phyloP scores from a whole-genome alignment of 1,140 invertebrate genomes.

The Tetraneura akinire region DNA sequence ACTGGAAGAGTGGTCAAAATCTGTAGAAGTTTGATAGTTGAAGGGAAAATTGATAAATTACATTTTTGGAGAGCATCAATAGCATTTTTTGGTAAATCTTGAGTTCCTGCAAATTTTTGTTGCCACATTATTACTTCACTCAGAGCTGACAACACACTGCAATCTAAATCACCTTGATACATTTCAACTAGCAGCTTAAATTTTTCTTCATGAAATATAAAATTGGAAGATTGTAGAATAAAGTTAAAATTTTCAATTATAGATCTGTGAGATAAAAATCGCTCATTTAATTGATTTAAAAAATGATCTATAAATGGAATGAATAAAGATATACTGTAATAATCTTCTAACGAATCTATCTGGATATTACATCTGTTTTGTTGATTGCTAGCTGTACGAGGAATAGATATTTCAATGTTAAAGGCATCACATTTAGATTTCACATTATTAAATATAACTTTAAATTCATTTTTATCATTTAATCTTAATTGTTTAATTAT shows the following conservation, averaged over 20 bases:
- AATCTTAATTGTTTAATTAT: too few relatives aligned
- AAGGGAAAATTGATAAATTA: slow-evolving; percentile 10
- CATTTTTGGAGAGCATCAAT: slow-evolving; percentile 2
- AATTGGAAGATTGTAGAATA: not conserved
- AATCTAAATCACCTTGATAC: slow-evolving; percentile 13
- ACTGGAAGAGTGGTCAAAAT: slow-evolving; percentile 9
- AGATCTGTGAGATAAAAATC: slow-evolving; percentile 22
- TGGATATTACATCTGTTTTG: too few relatives aligned
- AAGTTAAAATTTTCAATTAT: not conserved
- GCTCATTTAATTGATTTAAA: slow-evolving; percentile 18
- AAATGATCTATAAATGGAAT: slow-evolving; percentile 19
- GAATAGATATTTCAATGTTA: too few relatives aligned
- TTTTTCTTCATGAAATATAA: not conserved
- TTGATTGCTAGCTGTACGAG: too few relatives aligned
- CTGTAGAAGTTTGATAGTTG: slow-evolving; percentile 1
- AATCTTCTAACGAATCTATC: too few relatives aligned
- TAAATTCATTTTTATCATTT: too few relatives aligned
- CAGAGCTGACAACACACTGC: not conserved
- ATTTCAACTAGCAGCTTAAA: not conserved
- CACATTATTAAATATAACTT: too few relatives aligned
- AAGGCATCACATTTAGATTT: too few relatives aligned
- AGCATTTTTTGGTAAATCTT: slow-evolving; percentile 15
- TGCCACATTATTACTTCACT: not conserved
- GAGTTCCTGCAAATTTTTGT: not conserved
- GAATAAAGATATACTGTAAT: slow-evolving; percentile 3